These are phyloP conservation scores for Aulostomus chinensis DNA, from an alignment of 2,797 vertebrate species.

Conservation along the genomic window DNA sequence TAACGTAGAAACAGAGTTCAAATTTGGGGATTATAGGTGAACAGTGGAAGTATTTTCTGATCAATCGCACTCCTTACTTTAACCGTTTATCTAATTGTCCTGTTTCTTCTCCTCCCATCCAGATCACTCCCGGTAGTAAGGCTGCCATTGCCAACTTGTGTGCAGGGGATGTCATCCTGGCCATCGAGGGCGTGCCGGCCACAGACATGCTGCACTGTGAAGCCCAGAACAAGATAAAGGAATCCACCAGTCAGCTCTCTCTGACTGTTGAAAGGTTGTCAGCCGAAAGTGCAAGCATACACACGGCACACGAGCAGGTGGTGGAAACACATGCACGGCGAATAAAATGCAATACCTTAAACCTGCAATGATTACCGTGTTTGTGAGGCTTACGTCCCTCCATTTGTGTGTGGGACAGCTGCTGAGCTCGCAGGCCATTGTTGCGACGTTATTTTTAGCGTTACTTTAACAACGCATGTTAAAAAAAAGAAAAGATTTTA, in stretches of 20 bases:
- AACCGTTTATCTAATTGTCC: too few species aligned
- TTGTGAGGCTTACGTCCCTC: neutral
- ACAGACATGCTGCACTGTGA: slow-evolving; percentile 92
- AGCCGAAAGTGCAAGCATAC: too few species aligned
- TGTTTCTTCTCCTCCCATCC: too few species aligned
- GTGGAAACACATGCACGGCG: neutral
- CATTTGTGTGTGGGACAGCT: slow-evolving; percentile 6
- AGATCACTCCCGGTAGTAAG: slow-evolving; percentile 96
- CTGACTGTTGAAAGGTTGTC: slow-evolving; percentile 90
- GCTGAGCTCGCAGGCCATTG: neutral
- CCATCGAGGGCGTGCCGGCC: slow-evolving; percentile 90
- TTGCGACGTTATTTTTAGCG: neutral
- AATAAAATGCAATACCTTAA: slow-evolving; percentile 3
- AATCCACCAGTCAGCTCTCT: slow-evolving; percentile 81
- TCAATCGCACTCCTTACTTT: too few species aligned
- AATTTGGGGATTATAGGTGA: too few species aligned
- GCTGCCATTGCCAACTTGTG: slow-evolving; percentile 88
- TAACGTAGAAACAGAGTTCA: too few species aligned
- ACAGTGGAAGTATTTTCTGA: too few species aligned
- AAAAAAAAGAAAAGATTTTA: too few species aligned
- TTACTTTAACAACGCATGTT: too few species aligned
- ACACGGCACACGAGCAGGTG: too few species aligned
- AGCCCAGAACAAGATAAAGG: slow-evolving; percentile 95
- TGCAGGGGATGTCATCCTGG: slow-evolving; percentile 90
- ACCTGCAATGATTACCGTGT: neutral